Percentiles rank a stretch among this genome's conserved stretches.
These are phyloP conservation scores for Drosophila paranaensis DNA, from an alignment of 2,888 invertebrate species.

Conservation along the genomic window DNA sequence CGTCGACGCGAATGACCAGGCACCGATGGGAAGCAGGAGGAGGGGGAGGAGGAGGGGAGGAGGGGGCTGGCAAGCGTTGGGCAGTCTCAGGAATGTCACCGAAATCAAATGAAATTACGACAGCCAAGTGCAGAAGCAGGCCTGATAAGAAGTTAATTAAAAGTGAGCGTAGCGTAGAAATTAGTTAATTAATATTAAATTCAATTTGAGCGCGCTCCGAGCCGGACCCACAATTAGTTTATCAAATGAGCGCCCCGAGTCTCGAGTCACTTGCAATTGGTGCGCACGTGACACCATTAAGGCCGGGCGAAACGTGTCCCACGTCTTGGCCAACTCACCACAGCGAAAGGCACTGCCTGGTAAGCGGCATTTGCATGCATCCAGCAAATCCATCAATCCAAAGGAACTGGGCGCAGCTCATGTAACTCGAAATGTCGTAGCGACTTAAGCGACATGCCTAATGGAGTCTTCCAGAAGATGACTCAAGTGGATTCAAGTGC, in stretches of 20 bases:
- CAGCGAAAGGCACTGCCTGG: background rate
- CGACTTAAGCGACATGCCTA: background rate
- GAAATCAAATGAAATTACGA: slow-evolving; percentile 57
- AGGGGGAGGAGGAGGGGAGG: background rate
- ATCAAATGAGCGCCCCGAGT: slow-evolving; percentile 65
- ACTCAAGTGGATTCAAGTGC: background rate
- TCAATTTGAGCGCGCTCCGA: slow-evolving; percentile 58
- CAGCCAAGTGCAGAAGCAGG: slow-evolving; percentile 4
- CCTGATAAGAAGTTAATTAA: slow-evolving; percentile 56
- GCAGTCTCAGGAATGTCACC: slow-evolving; percentile 33
- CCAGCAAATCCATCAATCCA: slow-evolving; percentile 7
- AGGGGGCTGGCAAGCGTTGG: background rate
- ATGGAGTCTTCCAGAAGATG: background rate
- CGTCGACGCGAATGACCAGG: slow-evolving; percentile 34
- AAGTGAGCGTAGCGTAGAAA: slow-evolving; percentile 59
- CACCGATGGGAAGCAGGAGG: background rate
- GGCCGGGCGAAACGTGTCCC: slow-evolving; percentile 21
- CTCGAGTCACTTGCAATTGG: slow-evolving; percentile 13
- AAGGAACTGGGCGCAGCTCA: background rate
- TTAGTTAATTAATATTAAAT: slow-evolving; percentile 75
- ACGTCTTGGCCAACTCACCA: slow-evolving; percentile 1
- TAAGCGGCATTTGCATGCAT: slow-evolving; percentile 32
- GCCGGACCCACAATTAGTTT: slow-evolving; percentile 61
- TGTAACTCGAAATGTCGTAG: background rate
- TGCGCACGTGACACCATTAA: slow-evolving; percentile 60